These are phyloP conservation scores for Smittia aterrima DNA, from an alignment of 2,888 invertebrate genomes.

Conservation along the genomic window DNA sequence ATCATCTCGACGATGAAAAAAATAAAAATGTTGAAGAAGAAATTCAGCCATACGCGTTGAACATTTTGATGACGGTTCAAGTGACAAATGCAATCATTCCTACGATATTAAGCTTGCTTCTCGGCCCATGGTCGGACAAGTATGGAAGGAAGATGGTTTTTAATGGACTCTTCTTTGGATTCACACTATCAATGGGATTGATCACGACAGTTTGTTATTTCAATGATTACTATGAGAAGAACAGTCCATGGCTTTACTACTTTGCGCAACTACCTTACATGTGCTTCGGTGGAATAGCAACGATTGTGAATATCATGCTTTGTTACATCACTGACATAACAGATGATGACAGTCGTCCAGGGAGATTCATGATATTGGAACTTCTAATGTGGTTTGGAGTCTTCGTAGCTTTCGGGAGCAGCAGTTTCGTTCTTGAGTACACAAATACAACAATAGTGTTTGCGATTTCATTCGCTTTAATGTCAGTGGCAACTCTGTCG, in stretches of 20 bases:
- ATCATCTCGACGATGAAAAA: conserved; percentile 57
- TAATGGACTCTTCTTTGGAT: conserved; percentile 61
- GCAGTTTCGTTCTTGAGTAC: neutral
- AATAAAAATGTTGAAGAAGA: conserved; percentile 53
- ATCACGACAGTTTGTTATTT: conserved; percentile 45
- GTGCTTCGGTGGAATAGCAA: conserved; percentile 62
- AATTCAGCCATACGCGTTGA: conserved; percentile 66
- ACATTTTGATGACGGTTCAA: conserved; percentile 62
- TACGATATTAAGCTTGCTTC: conserved; percentile 65
- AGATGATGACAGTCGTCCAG: conserved; percentile 59
- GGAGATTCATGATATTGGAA: conserved; percentile 55
- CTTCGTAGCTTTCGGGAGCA: conserved; percentile 61
- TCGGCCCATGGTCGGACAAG: conserved; percentile 81
- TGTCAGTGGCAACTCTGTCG: neutral
- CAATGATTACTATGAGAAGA: conserved; percentile 45
- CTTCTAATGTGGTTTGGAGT: conserved; percentile 59
- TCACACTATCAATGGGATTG: neutral
- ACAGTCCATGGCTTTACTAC: conserved; percentile 55
- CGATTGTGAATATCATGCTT: conserved; percentile 62
- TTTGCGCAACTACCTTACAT: conserved; percentile 59
- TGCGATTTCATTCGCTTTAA: neutral
- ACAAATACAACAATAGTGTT: neutral
- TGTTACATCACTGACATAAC: conserved; percentile 69
- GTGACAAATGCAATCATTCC: conserved; percentile 66
- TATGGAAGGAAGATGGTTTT: conserved; percentile 73